A percentile compares a stretch with the other conserved stretches of the same genome.
These are phyloP conservation scores for Neodiprion pinetum DNA, from an alignment of 1,140 invertebrate species.

Conservation along the genomic window DNA sequence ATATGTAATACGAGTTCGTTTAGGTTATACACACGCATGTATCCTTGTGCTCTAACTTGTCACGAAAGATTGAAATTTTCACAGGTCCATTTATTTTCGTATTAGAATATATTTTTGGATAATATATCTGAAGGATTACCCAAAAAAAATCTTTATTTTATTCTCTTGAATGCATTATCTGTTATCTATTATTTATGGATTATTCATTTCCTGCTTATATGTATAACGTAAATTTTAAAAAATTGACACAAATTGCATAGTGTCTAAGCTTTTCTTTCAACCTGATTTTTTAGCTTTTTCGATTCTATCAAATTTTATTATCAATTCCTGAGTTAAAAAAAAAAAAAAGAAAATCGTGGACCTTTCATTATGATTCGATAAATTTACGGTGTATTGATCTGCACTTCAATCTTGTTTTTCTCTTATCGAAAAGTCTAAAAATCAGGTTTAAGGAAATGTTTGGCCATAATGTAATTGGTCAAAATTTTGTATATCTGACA, in stretches of 20 bases:
- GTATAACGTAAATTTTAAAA: neutral
- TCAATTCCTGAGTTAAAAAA: neutral
- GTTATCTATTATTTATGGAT: slow-evolving; percentile 3
- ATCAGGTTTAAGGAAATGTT: neutral
- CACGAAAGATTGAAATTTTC: neutral
- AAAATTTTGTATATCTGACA: no score
- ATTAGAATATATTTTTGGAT: slow-evolving; percentile 4
- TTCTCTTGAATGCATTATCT: neutral
- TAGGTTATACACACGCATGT: neutral
- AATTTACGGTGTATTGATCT: no score
- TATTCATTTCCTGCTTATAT: neutral
- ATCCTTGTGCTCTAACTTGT: neutral
- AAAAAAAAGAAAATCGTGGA: neutral
- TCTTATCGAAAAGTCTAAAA: neutral
- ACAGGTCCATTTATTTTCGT: neutral
- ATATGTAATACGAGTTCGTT: no score
- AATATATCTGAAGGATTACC: neutral
- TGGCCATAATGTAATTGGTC: neutral
- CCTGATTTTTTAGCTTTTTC: neutral
- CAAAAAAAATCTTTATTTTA: neutral
- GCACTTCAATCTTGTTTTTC: neutral
- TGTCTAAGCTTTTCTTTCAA: neutral
- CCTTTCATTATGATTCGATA: neutral
- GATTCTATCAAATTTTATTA: neutral
- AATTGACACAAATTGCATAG: neutral